A percentile compares a stretch with the other conserved stretches of the same genome.
Evolutionary conservation across 2,113 vertebrate species (phyloP).

Genomic region (Protobothrops flavoviridis): DNA sequence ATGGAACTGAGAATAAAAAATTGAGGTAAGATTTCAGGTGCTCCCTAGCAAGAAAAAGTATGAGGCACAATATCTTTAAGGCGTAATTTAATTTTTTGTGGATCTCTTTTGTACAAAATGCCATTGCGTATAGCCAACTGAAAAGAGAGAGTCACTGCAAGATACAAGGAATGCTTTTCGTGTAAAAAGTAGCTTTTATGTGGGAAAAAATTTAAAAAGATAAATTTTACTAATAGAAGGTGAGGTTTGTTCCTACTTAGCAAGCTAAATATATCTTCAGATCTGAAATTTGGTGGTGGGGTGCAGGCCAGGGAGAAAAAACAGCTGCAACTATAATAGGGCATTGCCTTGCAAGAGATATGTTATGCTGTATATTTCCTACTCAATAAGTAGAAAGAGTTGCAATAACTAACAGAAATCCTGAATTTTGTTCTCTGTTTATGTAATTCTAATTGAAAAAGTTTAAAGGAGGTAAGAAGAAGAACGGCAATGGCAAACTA

Average conservation of each 20-base stretch:
- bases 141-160: not conserved
- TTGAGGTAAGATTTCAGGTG: not conserved
- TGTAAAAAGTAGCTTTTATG: not conserved
- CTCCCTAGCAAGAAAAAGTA: not conserved
- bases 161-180: not conserved
- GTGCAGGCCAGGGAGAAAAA: not conserved
- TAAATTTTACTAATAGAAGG: not conserved
- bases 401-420: not conserved
- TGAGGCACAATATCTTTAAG: not conserved
- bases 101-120: not conserved
- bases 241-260: not conserved
- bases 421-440: constrained; percentile 40
- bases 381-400: not conserved
- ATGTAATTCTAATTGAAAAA: fast-evolving
- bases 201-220: not conserved
- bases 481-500: constrained; percentile 23
- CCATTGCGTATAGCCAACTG: not conserved
- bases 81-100: not conserved
- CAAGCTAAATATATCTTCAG: not conserved
- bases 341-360: not conserved
- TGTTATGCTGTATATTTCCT: not conserved
- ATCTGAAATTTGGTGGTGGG: not conserved
- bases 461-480: constrained; percentile 32
- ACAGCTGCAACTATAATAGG: not conserved
- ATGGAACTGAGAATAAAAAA: not conserved